Evolutionary conservation across 2,888 invertebrate genomes (phyloP).

Genomic region (Microctonus aethiopoides): DNA sequence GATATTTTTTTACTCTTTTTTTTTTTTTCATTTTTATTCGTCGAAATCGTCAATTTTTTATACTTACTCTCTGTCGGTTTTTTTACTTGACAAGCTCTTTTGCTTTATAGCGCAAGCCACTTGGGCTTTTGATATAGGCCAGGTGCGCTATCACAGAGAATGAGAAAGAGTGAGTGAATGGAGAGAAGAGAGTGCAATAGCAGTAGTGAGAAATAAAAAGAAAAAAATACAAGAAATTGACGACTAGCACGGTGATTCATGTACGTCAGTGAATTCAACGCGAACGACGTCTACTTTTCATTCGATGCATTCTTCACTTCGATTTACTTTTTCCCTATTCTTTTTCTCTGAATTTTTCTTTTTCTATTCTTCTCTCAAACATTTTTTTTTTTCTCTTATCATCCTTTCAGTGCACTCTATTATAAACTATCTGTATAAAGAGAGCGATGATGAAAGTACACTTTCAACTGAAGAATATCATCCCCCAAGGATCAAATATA

Average conservation of each 20-base stretch:
- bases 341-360: neutral
- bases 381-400: neutral
- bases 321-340: neutral
- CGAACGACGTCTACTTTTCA: slow-evolving; percentile 27
- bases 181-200: neutral
- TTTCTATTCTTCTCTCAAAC: neutral
- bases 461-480: neutral
- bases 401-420: neutral
- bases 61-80: neutral
- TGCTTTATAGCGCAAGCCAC: slow-evolving; percentile 9
- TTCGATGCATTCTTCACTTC: slow-evolving; percentile 23
- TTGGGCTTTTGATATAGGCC: slow-evolving; percentile 4
- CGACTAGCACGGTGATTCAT: slow-evolving; percentile 25
- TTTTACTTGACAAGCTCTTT: neutral
- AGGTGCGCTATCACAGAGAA: neutral
- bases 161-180: neutral
- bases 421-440: neutral
- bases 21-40: neutral
- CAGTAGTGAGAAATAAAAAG: slow-evolving; percentile 4
- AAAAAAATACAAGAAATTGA: slow-evolving; percentile 14
- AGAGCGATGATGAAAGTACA: slow-evolving; percentile 4
- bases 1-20: neutral
- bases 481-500: neutral
- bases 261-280: slow-evolving; percentile 17
- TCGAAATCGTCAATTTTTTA: neutral